Percentiles rank a stretch among this genome's conserved stretches.
phyloP scores from a whole-genome alignment of 2,888 invertebrate species.

The Leptopilina myrica region DNA sequence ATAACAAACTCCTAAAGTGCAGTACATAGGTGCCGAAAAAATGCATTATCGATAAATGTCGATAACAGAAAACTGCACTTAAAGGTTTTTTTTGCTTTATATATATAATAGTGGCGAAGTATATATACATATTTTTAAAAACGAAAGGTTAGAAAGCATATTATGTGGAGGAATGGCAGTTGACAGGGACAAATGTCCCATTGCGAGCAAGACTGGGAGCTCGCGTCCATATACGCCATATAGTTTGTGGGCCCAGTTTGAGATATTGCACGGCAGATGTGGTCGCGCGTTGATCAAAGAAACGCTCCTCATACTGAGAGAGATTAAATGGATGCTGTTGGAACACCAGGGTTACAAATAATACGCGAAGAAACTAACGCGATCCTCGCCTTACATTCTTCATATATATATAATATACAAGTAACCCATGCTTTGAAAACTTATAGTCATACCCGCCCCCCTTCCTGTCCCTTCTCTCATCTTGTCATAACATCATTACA shows the following conservation, averaged over 20 bases:
- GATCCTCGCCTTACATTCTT: constrained; percentile 46
- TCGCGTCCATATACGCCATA: constrained; percentile 67
- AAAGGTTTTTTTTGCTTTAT: too few relatives aligned
- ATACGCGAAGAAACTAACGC: constrained; percentile 64
- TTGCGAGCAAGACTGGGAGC: constrained; percentile 74
- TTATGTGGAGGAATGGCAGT: constrained; percentile 65
- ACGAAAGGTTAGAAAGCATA: constrained; percentile 42
- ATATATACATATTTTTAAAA: too few relatives aligned
- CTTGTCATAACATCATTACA: constrained; percentile 52
- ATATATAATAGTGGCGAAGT: too few relatives aligned
- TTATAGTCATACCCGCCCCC: constrained; percentile 25
- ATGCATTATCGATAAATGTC: too few relatives aligned
- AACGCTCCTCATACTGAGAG: constrained; percentile 73
- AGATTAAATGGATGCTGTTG: constrained; percentile 75
- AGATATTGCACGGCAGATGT: constrained; percentile 75
- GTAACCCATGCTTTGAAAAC: constrained; percentile 46
- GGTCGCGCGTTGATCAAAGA: constrained; percentile 76
- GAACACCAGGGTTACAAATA: constrained; percentile 73
- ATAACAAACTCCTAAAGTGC: too few relatives aligned
- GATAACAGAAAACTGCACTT: too few relatives aligned
- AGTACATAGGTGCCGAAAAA: too few relatives aligned
- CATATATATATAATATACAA: neutral
- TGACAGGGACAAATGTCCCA: constrained; percentile 75
- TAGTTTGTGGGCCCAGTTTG: constrained; percentile 71
- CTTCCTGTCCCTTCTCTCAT: constrained; percentile 31